Evolutionary conservation across 2,888 invertebrate genomes (phyloP).

Genomic region (Mamestra brassicae): DNA sequence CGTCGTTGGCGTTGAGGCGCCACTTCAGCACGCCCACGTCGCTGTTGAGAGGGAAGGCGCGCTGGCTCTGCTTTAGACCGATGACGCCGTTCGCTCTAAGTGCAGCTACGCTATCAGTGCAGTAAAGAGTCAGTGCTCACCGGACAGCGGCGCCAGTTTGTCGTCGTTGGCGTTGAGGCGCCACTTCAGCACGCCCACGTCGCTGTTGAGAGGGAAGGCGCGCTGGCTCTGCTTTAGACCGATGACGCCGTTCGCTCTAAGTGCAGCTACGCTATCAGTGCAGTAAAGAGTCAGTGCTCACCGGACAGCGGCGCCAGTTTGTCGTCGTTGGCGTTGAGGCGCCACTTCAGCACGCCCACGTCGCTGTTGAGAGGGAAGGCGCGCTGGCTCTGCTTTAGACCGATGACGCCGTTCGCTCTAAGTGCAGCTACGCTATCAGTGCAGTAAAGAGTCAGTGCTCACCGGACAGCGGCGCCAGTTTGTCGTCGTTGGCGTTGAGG

Average conservation of each 20-base stretch:
- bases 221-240: conserved; percentile 98
- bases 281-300: conserved; percentile 80
- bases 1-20: conserved; percentile 93
- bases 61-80: conserved; percentile 97
- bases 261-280: not conserved
- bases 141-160: conserved; percentile 96
- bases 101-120: not conserved
- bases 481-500: conserved; percentile 93
- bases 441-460: conserved; percentile 67
- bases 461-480: conserved; percentile 97
- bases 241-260: conserved; percentile 9
- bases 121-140: conserved; percentile 86
- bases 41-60: conserved; percentile 98
- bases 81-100: too few relatives aligned
- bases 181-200: conserved; percentile 99
- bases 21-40: conserved; percentile 99
- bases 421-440: not conserved
- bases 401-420: conserved; percentile 71
- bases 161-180: conserved; percentile 93
- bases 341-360: conserved; percentile 99
- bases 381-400: conserved; percentile 97
- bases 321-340: conserved; percentile 93
- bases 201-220: conserved; percentile 98
- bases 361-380: conserved; percentile 99
- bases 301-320: conserved; percentile 97